Base-by-base conservation (phyloP, 2,797 vertebrate genomes). In the Propithecus deckenii region DNA sequence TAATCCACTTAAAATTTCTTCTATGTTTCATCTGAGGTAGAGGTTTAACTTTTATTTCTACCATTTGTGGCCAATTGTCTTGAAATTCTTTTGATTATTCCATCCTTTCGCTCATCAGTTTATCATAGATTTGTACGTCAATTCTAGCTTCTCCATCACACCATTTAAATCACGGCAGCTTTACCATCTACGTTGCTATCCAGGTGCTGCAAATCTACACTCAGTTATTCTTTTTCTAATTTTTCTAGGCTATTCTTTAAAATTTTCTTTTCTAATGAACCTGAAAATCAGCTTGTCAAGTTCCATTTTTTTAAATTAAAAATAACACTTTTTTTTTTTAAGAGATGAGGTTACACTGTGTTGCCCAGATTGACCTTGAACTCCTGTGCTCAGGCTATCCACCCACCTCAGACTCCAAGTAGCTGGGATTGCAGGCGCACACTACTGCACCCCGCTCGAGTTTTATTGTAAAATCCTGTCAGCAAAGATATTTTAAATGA, bases 221-320 rank as follows among this genome's bases (percentile, higher is more conserved):
- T 76, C 38, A 86, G 59, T 83, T 95, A 69, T 25, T 78, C 81
- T 89, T 94, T 95, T 89, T 88, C 80, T 94, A 93, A 95, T 86
- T 65, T 59, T 97, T 92, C 85, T 95, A 84, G 92, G 48, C 89
- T 90, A 2, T 88, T 95, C 72, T 96, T 97, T 95, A 43, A 92
- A 74, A 95, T 97, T 94, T 96, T 95, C 92, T 95, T 96, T 97
- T 94, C 55, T 91, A 95, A 1, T 96, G 94, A 96, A 63, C 85
- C 96, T 94, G 80, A 97, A 97, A 98, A 96, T 97, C 88, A 96
- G 48, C 92, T 94, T 97, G 72, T 97, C 96, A 97, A 59, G 67
- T 95, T 93, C 89, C 63, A 94, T 96, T 79, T 69, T 38, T n/a
- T 38, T 20, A 0, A 69, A 65, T n/a, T 69, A 35, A 69, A 69